Evolutionary conservation across 1,140 invertebrate genomes (phyloP).

Genomic region (Atta colombica): DNA sequence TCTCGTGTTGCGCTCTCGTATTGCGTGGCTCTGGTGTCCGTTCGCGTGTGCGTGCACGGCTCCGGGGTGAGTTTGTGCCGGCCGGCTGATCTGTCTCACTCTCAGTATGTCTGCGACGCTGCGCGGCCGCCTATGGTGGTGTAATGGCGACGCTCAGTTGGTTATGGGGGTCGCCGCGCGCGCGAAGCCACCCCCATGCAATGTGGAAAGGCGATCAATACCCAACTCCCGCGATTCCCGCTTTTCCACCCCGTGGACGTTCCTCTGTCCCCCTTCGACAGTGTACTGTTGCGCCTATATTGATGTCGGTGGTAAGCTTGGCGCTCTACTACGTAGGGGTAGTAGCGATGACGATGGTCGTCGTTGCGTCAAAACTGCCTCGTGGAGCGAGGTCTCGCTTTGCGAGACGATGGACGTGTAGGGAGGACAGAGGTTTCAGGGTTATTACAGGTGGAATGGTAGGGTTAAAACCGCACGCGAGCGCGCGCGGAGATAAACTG

Average conservation of each 20-base stretch:
- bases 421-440: conserved; percentile 37
- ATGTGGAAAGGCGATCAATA: conserved; percentile 82
- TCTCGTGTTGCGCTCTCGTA: background rate
- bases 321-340: background rate
- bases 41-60: conserved; percentile 31
- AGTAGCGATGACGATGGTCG: conserved; percentile 13
- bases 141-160: conserved; percentile 76
- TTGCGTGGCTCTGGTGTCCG: background rate
- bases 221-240: conserved; percentile 72
- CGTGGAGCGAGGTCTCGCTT: conserved; percentile 39
- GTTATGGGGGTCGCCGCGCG: conserved; percentile 77
- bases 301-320: background rate
- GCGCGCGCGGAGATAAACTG: background rate
- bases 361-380: conserved; percentile 45
- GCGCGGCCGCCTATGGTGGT: conserved; percentile 70
- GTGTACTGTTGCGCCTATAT: conserved; percentile 10
- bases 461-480: conserved; percentile 47
- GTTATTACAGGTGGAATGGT: conserved; percentile 57
- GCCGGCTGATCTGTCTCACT: conserved; percentile 40
- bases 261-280: conserved; percentile 65
- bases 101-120: conserved; percentile 42
- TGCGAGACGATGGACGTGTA: background rate
- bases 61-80: conserved; percentile 27
- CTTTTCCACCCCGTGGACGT: conserved; percentile 73
- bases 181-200: conserved; percentile 81